phyloP scores from a whole-genome alignment of 1,140 invertebrate species.

The Hyphantria cunea region DNA sequence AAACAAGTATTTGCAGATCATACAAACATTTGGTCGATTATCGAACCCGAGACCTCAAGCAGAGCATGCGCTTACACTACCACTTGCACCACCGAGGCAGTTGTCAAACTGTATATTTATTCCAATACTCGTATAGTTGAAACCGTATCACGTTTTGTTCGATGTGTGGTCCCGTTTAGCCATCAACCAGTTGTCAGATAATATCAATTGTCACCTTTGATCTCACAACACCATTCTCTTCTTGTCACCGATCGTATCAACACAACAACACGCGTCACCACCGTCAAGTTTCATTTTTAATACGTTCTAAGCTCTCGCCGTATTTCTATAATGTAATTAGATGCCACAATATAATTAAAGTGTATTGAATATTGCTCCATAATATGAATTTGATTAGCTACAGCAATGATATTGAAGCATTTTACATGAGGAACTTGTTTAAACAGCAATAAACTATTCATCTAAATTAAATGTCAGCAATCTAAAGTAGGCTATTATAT shows the following conservation, averaged over 20 bases:
- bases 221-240: constrained; percentile 37
- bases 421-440: no score
- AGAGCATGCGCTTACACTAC: no score
- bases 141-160: neutral
- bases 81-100: no score
- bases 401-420: neutral
- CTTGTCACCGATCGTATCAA: constrained; percentile 36
- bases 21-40: no score
- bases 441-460: no score
- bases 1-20: no score
- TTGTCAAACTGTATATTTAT: no score
- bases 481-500: no score
- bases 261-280: constrained; percentile 7
- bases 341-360: constrained; percentile 20
- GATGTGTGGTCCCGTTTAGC: constrained; percentile 47
- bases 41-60: no score
- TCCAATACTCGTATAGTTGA: no score
- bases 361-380: constrained; percentile 11
- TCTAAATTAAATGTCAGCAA: no score
- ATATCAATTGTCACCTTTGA: constrained; percentile 45
- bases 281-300: constrained; percentile 10
- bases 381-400: constrained; percentile 2
- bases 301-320: constrained; percentile 26
- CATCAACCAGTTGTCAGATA: constrained; percentile 50
- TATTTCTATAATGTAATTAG: constrained; percentile 6